Percentiles rank a stretch among this genome's conserved stretches.
Evolutionary conservation across 92 coral and sea anemone genomes (phyloP).

Genomic region (Isaurus tuberculatus): DNA sequence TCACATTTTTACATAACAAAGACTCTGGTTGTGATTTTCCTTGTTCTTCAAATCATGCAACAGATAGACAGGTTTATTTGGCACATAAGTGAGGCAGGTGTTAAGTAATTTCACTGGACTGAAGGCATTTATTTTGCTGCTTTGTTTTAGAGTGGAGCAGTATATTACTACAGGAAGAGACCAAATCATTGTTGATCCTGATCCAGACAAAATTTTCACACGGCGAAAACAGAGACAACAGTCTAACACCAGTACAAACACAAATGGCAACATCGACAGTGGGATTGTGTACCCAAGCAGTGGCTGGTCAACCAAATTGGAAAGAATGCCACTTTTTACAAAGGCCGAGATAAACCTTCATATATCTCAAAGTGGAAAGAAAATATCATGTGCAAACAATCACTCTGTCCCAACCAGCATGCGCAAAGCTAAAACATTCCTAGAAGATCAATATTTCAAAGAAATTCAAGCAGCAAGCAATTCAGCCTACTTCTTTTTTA

Average conservation of each 20-base stretch:
- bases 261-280: conserved; percentile 26
- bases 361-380: conserved; percentile 51
- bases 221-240: conserved; percentile 46
- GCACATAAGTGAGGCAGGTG: neutral
- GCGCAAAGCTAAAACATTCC: conserved; percentile 68
- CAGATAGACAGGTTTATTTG: neutral
- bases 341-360: conserved; percentile 52
- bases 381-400: conserved; percentile 40
- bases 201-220: conserved; percentile 18
- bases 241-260: neutral
- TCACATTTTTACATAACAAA: neutral
- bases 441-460: conserved; percentile 65
- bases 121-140: neutral
- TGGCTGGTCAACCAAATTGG: conserved; percentile 45
- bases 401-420: conserved; percentile 66
- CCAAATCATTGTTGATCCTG: conserved; percentile 48
- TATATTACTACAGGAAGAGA: conserved; percentile 35
- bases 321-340: conserved; percentile 41
- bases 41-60: conserved; percentile 2
- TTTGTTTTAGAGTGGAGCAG: conserved; percentile 34
- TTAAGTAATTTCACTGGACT: neutral
- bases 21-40: conserved; percentile 4
- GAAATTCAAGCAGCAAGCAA: conserved; percentile 34
- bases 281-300: conserved; percentile 23
- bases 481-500: conserved; percentile 27